These are phyloP conservation scores for Microchrysa polita DNA, from an alignment of 2,888 invertebrate genomes.

Conservation along the genomic window DNA sequence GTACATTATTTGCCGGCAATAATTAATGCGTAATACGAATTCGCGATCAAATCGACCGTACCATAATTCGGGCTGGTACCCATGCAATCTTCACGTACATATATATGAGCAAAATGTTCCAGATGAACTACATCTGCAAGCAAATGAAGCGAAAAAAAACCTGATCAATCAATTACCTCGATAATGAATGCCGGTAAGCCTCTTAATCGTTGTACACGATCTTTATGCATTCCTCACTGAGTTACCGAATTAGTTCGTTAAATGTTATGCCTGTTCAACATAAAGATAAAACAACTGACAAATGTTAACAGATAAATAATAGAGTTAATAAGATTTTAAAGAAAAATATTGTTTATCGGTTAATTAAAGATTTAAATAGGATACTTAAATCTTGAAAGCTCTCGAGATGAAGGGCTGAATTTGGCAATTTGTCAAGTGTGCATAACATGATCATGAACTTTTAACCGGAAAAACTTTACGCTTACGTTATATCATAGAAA, in stretches of 20 bases:
- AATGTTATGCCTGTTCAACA: neutral
- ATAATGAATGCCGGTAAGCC: conserved; percentile 10
- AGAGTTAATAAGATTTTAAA: too few species aligned
- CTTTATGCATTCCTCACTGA: neutral
- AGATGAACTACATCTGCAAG: conserved; percentile 5
- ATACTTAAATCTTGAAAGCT: too few species aligned
- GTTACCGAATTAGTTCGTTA: conserved; percentile 15
- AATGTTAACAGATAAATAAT: neutral
- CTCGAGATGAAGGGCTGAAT: too few species aligned
- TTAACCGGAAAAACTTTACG: too few species aligned
- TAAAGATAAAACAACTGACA: too few species aligned
- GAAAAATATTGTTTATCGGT: too few species aligned
- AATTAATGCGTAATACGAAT: conserved; percentile 8
- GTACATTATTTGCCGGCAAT: conserved; percentile 28
- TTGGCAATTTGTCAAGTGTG: too few species aligned
- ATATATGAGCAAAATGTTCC: too few species aligned
- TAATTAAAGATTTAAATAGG: too few species aligned
- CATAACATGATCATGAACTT: too few species aligned
- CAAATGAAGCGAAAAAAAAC: too few species aligned
- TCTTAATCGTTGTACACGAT: neutral
- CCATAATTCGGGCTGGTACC: conserved; percentile 24
- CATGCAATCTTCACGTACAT: neutral
- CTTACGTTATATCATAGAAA: too few species aligned
- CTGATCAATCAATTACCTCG: conserved; percentile 24
- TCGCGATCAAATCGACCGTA: conserved; percentile 17